Evolutionary conservation across 2,888 invertebrate genomes (phyloP).

Genomic region (Merodon equestris): DNA sequence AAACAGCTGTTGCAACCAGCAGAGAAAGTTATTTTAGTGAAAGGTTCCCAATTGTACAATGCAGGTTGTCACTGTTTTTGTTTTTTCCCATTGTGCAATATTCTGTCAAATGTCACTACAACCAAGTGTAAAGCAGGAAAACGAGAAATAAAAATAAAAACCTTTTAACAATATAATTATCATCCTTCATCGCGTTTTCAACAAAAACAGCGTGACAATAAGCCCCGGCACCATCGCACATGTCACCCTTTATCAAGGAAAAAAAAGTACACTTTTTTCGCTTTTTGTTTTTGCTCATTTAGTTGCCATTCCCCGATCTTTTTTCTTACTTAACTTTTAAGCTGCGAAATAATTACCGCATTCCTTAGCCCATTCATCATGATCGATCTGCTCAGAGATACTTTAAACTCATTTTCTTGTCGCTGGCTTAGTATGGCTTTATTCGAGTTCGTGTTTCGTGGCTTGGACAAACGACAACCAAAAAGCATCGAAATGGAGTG

Average conservation of each 20-base stretch:
- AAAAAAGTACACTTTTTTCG: not conserved
- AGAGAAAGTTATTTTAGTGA: slow-evolving; percentile 42
- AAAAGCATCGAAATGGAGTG: slow-evolving; percentile 23
- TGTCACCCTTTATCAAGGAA: slow-evolving; percentile 43
- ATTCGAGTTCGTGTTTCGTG: not conserved
- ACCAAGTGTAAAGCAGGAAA: not conserved
- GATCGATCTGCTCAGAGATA: slow-evolving; percentile 47
- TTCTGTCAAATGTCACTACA: slow-evolving; percentile 6
- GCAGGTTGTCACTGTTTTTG: not conserved
- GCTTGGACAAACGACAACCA: slow-evolving; percentile 11
- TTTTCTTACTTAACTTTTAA: slow-evolving; percentile 40
- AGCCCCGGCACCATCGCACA: slow-evolving; percentile 42
- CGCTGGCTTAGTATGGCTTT: not conserved
- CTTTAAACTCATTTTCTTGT: slow-evolving; percentile 7
- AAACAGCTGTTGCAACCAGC: no score
- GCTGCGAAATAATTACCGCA: slow-evolving; percentile 63
- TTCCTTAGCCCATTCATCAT: slow-evolving; percentile 60
- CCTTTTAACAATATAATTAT: slow-evolving; percentile 64
- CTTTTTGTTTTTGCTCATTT: not conserved
- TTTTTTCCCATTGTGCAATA: slow-evolving; percentile 40
- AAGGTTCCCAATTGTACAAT: slow-evolving; percentile 22
- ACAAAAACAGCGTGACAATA: slow-evolving; percentile 8
- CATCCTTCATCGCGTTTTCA: slow-evolving; percentile 54
- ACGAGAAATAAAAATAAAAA: slow-evolving; percentile 14
- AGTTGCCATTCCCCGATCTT: not conserved